A percentile compares a stretch with the other conserved stretches of the same genome.
These are phyloP conservation scores for Leucophenga varia DNA, from an alignment of 1,140 invertebrate genomes.

Conservation along the genomic window DNA sequence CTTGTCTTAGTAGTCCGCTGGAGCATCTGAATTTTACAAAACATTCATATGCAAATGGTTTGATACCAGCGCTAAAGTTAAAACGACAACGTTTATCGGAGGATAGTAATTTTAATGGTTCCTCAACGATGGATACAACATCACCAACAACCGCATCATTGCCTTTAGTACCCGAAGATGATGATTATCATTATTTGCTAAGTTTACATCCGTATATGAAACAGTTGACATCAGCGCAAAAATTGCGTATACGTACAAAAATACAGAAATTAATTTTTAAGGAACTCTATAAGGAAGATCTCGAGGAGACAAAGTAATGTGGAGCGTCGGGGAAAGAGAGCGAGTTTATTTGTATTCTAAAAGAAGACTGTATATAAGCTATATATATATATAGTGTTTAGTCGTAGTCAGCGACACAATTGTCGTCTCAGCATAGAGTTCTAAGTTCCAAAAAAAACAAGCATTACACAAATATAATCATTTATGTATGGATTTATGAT, in stretches of 20 bases:
- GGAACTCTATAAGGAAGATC: slow-evolving; percentile 54
- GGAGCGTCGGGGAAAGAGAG: slow-evolving; percentile 1
- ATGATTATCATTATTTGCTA: slow-evolving; percentile 55
- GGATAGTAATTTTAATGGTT: slow-evolving; percentile 52
- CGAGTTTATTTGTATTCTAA: too few relatives aligned
- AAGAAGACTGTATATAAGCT: slow-evolving; percentile 41
- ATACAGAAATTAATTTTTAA: slow-evolving; percentile 57
- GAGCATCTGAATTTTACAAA: slow-evolving; percentile 50
- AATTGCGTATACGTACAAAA: slow-evolving; percentile 52
- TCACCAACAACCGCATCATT: neutral
- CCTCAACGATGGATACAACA: slow-evolving; percentile 45
- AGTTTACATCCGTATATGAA: slow-evolving; percentile 55
- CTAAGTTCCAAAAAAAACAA: too few relatives aligned
- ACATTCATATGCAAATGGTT: slow-evolving; percentile 48
- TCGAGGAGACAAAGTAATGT: slow-evolving; percentile 51
- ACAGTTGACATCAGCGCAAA: slow-evolving; percentile 48
- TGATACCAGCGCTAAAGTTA: slow-evolving; percentile 47
- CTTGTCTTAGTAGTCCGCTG: slow-evolving; percentile 11
- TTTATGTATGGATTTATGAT: too few relatives aligned
- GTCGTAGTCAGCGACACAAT: too few relatives aligned
- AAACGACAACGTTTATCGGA: slow-evolving; percentile 48
- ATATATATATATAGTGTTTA: too few relatives aligned
- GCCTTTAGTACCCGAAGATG: slow-evolving; percentile 46
- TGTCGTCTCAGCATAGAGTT: too few relatives aligned
- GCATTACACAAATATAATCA: too few relatives aligned